Base-by-base conservation (phyloP, 2,797 vertebrate species). In the Pelobates cultripes region DNA sequence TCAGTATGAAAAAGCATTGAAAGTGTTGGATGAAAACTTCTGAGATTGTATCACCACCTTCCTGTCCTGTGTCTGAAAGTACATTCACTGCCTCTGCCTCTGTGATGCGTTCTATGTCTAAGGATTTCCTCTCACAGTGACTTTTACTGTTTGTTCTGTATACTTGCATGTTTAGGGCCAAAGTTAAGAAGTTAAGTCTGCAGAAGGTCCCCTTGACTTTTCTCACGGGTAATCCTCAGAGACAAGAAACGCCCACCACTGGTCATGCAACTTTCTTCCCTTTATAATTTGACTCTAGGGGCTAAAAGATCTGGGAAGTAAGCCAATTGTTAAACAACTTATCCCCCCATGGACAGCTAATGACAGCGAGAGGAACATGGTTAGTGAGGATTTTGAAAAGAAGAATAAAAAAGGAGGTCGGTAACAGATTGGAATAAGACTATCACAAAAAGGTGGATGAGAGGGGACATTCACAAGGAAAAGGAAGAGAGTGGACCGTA, bases 161-260 rank as follows among this genome's bases (percentile, higher is more conserved):
- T 63, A 5, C 41, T 13, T 43, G 15, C 7, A 15, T 60, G 61
- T 81, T 9, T 12, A 43, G 45, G 42, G 4, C 45, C 55, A 44
- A 28, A 70, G 10, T 61, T 13, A 63, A 76, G 8, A 81, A 61
- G 55, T 63, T 53, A 63, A 70, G 17, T 76, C 67, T 55, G 64
- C 68, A 64, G 69, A 77, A 74, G 74, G 53, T 69, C 81, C 51
- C 66, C 53, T 73, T 61, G 51, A 47, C 6, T 60, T 70, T 78
- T 83, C 81, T 83, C 76, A 83, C 43, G 63, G 81, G 60, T 74
- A 69, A 78, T 78, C 75, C 55, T 53, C 47, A 40, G 15, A 51
- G 70, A 74, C 43, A 61, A 60, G 70, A 77, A 43, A 74, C 66
- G n/a, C 51, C 70, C 69, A 72, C 75, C 75, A 13, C 70, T 64